Percentiles rank a stretch among this genome's conserved stretches.
These are phyloP conservation scores for Drosophila bocqueti DNA, from an alignment of 1,140 invertebrate species.

Conservation along the genomic window DNA sequence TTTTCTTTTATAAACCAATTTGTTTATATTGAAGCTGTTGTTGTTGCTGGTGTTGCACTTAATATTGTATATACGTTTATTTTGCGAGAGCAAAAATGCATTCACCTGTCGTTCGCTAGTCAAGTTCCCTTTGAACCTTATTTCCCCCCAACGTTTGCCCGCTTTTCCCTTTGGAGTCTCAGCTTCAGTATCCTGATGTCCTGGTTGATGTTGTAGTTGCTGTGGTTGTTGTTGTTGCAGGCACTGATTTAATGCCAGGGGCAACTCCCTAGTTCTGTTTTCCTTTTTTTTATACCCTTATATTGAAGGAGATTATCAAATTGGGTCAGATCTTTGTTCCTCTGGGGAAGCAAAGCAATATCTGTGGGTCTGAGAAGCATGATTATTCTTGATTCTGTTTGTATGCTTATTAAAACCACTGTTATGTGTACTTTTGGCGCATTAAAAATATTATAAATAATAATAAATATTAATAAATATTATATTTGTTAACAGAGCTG, in stretches of 20 bases:
- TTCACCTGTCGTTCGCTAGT: slow-evolving; percentile 51
- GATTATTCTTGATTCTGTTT: neutral
- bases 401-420: neutral
- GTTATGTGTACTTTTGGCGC: too few relatives aligned
- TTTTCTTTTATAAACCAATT: slow-evolving; percentile 50
- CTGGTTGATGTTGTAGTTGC: slow-evolving; percentile 15
- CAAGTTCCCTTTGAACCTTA: slow-evolving; percentile 21
- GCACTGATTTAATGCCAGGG: slow-evolving; percentile 71
- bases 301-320: slow-evolving; percentile 1
- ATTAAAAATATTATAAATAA: neutral
- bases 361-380: neutral
- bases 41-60: slow-evolving; percentile 39
- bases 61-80: slow-evolving; percentile 73
- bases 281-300: neutral
- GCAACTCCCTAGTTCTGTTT: slow-evolving; percentile 25
- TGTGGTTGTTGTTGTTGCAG: slow-evolving; percentile 29
- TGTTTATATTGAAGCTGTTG: slow-evolving; percentile 43
- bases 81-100: slow-evolving; percentile 53
- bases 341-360: neutral
- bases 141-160: neutral
- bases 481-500: neutral
- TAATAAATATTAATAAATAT: neutral
- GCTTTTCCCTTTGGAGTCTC: slow-evolving; percentile 10
- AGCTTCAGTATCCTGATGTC: slow-evolving; percentile 20
- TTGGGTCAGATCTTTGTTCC: slow-evolving; percentile 1